Evolutionary conservation across 2,888 invertebrate genomes (phyloP), one percentile per base, ranked within the genome.

Genomic region (Leptura quadrifasciata): DNA sequence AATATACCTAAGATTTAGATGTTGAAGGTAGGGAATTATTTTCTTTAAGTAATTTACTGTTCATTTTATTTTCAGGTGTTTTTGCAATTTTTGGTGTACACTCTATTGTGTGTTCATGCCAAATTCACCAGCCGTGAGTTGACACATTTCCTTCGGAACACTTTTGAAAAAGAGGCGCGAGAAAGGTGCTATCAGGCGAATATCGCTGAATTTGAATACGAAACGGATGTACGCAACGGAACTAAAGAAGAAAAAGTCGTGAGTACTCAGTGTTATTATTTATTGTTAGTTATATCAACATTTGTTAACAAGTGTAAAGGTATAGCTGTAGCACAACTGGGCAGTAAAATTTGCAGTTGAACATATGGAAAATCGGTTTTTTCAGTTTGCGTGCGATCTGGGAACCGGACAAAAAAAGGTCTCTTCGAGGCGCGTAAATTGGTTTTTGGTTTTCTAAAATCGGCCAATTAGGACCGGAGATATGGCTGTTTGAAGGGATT

Each of bases 121-220:
- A 76, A 78, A 60, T 52, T 80, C 27, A 68, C 79, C 2, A 83
- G 84, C 76, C 58, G 75, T 12, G 80, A 81, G 47, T 71, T 86
- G 27, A 76, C 75, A 17, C 77, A 78, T 35, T 86, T 84, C 74
- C 78, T 87, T 31, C 72, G 78, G 52, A 78, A 72, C 61, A 83
- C 82, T 9, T 88, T 85, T 74, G 87, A 88, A 76, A 76, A 81
- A 61, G 75, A 81, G 72, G 85, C 84, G 8, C 79, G 85, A 4
- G 78, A 83, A 76, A 76, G 82, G 35, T 90, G 90, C 78, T 86
- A 88, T 77, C 86, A 88, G 47, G 72, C 83, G 6, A 85, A 86
- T 55, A 82, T 84, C 15, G 88, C 89, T 8, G 87, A 88, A 78
- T 90, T 89, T 88, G 82, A 85, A 17, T 86, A 86, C 75, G 85